Evolutionary conservation across 2,888 invertebrate species (phyloP).

Genomic region (Pogonocherus hispidulus): DNA sequence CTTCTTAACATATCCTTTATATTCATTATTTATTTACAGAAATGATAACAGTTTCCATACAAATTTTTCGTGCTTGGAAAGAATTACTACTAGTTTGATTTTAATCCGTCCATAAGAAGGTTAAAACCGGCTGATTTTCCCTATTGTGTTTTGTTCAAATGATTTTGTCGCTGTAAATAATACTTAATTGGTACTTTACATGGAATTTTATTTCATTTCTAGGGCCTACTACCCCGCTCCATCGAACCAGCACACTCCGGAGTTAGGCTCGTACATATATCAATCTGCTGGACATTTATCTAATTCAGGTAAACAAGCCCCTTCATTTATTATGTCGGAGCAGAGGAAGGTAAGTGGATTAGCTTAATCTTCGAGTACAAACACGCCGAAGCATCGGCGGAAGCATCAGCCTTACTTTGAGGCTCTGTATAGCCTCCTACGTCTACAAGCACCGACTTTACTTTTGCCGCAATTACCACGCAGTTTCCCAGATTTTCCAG

Average conservation of each 20-base stretch:
- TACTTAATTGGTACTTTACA: no score
- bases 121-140: no score
- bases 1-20: no score
- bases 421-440: no score
- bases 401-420: constrained; percentile 2
- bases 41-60: no score
- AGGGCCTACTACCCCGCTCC: constrained; percentile 9
- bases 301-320: constrained; percentile 15
- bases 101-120: no score
- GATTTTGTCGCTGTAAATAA: no score
- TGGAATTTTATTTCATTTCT: not conserved
- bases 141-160: no score
- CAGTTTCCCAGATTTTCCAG: not conserved
- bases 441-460: not conserved
- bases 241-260: not conserved
- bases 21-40: no score
- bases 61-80: no score
- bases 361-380: constrained; percentile 15
- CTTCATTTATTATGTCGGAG: constrained; percentile 12
- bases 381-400: constrained; percentile 4
- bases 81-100: no score
- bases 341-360: constrained; percentile 11
- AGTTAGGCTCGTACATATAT: not conserved
- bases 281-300: constrained; percentile 8
- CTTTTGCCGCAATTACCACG: constrained; percentile 5